A percentile compares a stretch with the other conserved stretches of the same genome.
These are phyloP conservation scores for Nemopilema nomurai DNA, from an alignment of 30 jellyfish, hydroid and myxozoan species.

Conservation along the genomic window DNA sequence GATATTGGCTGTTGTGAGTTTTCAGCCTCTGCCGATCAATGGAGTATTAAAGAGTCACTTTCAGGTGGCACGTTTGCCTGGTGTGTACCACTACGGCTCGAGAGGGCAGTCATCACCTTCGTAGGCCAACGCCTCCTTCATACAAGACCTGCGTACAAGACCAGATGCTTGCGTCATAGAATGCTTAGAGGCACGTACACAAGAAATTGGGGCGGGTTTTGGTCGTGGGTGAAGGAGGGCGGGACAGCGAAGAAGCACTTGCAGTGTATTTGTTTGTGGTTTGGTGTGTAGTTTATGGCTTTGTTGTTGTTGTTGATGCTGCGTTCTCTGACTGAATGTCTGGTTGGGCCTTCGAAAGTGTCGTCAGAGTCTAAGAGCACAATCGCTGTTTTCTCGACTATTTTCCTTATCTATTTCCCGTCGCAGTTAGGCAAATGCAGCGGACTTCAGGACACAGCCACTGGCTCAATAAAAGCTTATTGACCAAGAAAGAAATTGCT, in stretches of 20 bases:
- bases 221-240: no score
- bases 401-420: no score
- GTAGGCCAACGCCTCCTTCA: no score
- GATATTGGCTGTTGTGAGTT: neutral
- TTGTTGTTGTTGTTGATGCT: no score
- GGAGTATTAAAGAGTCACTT: neutral
- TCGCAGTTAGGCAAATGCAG: neutral
- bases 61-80: neutral
- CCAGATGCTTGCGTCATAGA: neutral
- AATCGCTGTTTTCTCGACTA: no score
- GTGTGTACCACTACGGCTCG: neutral
- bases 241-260: no score
- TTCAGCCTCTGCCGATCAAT: neutral
- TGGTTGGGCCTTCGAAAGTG: no score
- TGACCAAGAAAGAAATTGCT: neutral
- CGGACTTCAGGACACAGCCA: neutral
- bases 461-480: neutral
- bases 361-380: no score
- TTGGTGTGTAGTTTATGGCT: no score
- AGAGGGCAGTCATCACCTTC: neutral
- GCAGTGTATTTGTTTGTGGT: no score
- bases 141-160: no score
- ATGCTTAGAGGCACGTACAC: neutral
- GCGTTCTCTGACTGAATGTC: no score
- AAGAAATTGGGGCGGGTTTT: neutral